Conservation (phyloP, 2,113 vertebrate genomes). For the Ranitomeya imitator region DNA sequence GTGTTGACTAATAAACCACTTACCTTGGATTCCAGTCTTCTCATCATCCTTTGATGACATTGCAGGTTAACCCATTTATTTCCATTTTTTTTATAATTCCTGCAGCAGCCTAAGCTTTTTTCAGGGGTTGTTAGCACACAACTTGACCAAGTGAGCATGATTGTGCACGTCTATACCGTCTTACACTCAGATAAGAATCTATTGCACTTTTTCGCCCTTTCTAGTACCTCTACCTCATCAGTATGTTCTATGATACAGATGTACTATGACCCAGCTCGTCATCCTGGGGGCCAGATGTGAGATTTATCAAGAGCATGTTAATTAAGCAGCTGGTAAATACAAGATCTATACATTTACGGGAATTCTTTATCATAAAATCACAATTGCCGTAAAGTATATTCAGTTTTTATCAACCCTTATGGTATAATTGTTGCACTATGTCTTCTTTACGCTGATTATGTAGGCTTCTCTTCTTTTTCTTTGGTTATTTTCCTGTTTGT, state of each 20-base stretch:
- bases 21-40: too few relatives aligned
- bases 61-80: too few relatives aligned
- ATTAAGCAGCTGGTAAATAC: slow-evolving; percentile 35
- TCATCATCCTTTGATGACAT: too few relatives aligned
- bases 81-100: too few relatives aligned
- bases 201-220: too few relatives aligned
- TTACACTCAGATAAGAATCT: too few relatives aligned
- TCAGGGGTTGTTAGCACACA: too few relatives aligned
- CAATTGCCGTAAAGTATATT: slow-evolving; percentile 25
- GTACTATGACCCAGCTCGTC: slow-evolving; percentile 24
- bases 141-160: too few relatives aligned
- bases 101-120: too few relatives aligned
- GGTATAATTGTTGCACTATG: not conserved
- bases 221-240: not conserved
- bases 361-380: slow-evolving; percentile 4
- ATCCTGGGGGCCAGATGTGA: slow-evolving; percentile 4
- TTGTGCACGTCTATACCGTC: too few relatives aligned
- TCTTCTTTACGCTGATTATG: not conserved
- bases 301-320: slow-evolving; percentile 33
- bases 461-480: not conserved
- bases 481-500: not conserved
- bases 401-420: slow-evolving; percentile 13
- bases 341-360: slow-evolving; percentile 16
- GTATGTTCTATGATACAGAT: slow-evolving; percentile 26
- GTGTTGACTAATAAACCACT: too few relatives aligned